Conservation (phyloP, 2,113 vertebrate species). For the Plestiodon gilberti region DNA sequence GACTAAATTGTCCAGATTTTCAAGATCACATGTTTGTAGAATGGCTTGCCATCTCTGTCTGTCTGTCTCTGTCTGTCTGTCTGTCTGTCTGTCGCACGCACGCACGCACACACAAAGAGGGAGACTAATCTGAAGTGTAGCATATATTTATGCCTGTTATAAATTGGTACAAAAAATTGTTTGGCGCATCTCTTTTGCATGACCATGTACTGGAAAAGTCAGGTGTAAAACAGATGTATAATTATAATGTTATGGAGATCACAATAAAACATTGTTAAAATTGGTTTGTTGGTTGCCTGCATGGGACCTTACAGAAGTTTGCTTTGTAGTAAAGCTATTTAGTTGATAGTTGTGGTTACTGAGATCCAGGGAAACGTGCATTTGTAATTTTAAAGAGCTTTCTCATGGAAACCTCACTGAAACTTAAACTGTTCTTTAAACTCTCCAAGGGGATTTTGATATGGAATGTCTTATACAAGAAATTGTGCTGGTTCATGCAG, state of each 20-base stretch:
- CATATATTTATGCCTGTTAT: neutral
- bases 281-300: conserved; percentile 44
- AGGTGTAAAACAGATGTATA: neutral
- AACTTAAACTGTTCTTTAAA: neutral
- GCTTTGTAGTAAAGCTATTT: conserved; percentile 18
- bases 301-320: conserved; percentile 5
- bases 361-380: conserved; percentile 18
- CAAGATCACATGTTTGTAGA: conserved; percentile 35
- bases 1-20: conserved; percentile 54
- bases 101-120: too few species aligned
- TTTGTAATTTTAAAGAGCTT: neutral
- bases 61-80: neutral
- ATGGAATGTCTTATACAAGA: neutral
- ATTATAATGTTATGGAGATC: conserved; percentile 12
- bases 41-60: neutral
- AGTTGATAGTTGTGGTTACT: neutral
- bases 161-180: rapidly evolving
- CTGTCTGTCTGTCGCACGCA: too few species aligned
- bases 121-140: neutral
- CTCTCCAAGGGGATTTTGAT: neutral
- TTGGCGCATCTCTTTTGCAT: neutral
- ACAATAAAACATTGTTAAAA: conserved; percentile 17
- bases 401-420: neutral
- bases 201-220: neutral
- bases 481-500: neutral